Base-by-base conservation (phyloP, 2,888 invertebrate species). In the Heliconius cydno region DNA sequence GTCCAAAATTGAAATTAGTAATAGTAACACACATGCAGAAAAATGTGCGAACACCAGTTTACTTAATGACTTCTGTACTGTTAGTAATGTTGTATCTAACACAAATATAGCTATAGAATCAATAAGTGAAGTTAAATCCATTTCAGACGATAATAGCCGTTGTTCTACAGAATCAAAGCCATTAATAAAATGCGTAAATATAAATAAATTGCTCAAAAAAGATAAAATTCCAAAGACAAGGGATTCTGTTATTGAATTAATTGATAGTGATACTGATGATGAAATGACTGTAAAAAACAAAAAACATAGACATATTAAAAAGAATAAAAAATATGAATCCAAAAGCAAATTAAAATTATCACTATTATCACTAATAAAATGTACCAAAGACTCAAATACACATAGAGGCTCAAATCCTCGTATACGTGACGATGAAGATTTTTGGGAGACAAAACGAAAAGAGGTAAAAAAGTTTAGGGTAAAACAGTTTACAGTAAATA, bases 121-220 rank as follows among this genome's bases (percentile, higher is more conserved):
- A 34, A 34, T 15, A n/a, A 34, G 15, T 30, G 63, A 66, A 22
- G 25, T 7, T 65, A 73, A 68, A 77, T n/a, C 66, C 28, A 70
- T 60, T 78, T 70, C 77, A 79, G 78, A 66, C 65, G 82, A 82
- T 28, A 79, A 67, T 65, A 78, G 82, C 77, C 38, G 30, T 22
- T 52, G 77, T 15, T 82, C 80, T 52, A 60, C 68, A 68, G 79
- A 83, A 13, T 52, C 79, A 75, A 91, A 87, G 83, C 90, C 92
- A 12, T 52, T 91, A 4, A 90, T 95, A 74, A 94, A 94, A 86
- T 94, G 94, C 91, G 92, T 95, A 15, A 92, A 88, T 85, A 86
- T 94, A 41, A 90, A 82, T 72, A 93, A 92, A 85, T 86, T 95
- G 83, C 86, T 94, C 2, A 93, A 91, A 85, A 90, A 92, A 68